Evolutionary conservation across 30 jellyfish, hydroid and myxozoan genomes (phyloP), one percentile per base, ranked within the genome.

Genomic region (Mastigias papua): DNA sequence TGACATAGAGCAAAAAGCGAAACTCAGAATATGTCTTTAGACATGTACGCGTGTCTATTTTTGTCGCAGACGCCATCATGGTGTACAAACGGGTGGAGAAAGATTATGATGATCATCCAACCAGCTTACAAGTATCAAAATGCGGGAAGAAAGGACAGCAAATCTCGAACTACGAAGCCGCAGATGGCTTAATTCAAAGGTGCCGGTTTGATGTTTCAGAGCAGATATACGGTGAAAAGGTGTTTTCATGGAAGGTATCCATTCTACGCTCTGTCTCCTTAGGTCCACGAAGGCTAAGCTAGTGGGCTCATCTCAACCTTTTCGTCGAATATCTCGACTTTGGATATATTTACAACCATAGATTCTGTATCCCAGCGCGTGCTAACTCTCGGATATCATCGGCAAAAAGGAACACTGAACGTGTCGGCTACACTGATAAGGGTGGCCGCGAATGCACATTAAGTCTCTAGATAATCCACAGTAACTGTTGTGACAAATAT

Each of bases 111-210:
- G 74, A 63, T 63, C 13, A 63, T 63, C 74, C 74, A 7, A 10
- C n/a, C 19, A 63, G 74, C 37, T 63, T 63, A 63, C 35, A 23
- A 42, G 37, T 63, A 63, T 63, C 37, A 27, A 25, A 63, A 63
- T 63, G 74, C 74, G 74, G 74, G 11, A 4, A 63, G 74, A 13
- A 23, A 63, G 74, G 46, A 63, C 37, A 63, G 74, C n/a, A 63
- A 7, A 54, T 63, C 26, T 63, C 23, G n/a, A 63, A 63, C 74
- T 63, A 37, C 0, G 19, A 23, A 63, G 42, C 74, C 74, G 23
- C 74, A 63, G 23, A 5, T 22, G 13, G 74, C 46, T 17, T 4
- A 63, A 37, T 0, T 63, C 46, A 63, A 63, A 63, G 74, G 74
- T 25, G 37, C 74, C 74, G 74, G 3, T n/a, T n/a, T 25, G 20